Percentiles rank a stretch among this genome's conserved stretches.
These are phyloP conservation scores for Macrocentrus cingulum DNA, from an alignment of 1,140 invertebrate species.

Conservation along the genomic window DNA sequence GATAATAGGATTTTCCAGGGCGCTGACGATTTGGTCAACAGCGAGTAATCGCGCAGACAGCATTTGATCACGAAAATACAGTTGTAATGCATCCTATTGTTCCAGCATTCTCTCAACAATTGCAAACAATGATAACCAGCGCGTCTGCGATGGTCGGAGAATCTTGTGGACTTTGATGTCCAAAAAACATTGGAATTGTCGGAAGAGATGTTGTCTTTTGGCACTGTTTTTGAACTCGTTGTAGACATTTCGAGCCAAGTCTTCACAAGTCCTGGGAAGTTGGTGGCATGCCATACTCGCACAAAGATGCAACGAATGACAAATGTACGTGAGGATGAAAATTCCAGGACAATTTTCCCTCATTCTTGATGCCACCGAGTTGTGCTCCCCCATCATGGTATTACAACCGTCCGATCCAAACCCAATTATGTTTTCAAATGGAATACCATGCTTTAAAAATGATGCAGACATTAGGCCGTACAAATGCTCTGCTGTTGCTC, in stretches of 20 bases:
- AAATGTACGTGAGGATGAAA: constrained; percentile 8
- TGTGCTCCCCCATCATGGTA: constrained; percentile 45
- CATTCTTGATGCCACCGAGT: constrained; percentile 42
- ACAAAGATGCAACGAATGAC: constrained; percentile 19
- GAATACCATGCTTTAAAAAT: constrained; percentile 37
- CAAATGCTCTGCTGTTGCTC: constrained; percentile 39
- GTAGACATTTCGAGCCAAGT: constrained; percentile 1
- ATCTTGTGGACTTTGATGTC: constrained; percentile 29
- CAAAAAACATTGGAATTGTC: constrained; percentile 22
- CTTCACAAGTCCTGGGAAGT: constrained; percentile 17
- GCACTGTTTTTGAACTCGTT: constrained; percentile 22
- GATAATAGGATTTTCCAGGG: constrained; percentile 11
- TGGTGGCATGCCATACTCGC: constrained; percentile 6
- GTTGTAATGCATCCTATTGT: too few relatives aligned
- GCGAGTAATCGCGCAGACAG: too few relatives aligned
- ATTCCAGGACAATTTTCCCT: constrained; percentile 12
- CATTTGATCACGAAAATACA: too few relatives aligned
- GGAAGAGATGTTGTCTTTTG: constrained; percentile 18
- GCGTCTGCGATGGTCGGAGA: constrained; percentile 24
- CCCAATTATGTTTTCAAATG: constrained; percentile 45
- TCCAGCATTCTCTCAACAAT: constrained; percentile 9
- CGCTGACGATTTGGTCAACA: too few relatives aligned
- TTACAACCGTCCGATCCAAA: constrained; percentile 48
- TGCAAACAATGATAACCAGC: constrained; percentile 26
- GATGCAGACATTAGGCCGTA: constrained; percentile 34